Conservation (phyloP, 2,113 vertebrate species). For the Sitta europaea region DNA sequence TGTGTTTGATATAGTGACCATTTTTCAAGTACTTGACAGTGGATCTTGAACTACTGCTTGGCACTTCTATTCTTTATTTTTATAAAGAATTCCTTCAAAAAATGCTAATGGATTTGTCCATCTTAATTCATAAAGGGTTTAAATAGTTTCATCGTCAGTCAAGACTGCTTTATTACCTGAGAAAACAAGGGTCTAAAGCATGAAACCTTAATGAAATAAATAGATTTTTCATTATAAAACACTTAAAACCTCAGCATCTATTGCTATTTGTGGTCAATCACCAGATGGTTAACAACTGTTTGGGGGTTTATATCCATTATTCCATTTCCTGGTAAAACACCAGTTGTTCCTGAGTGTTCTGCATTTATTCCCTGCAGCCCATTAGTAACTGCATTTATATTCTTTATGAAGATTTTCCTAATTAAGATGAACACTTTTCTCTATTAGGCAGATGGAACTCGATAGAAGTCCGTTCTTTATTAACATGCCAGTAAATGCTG, state of each 20-base stretch:
- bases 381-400: constrained; percentile 43
- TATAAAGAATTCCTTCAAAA: constrained; percentile 17
- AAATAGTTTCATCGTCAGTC: constrained; percentile 28
- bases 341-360: constrained; percentile 7
- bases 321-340: constrained; percentile 30
- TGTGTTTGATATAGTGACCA: background rate
- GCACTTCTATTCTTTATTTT: background rate
- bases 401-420: constrained; percentile 69
- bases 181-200: constrained; percentile 36
- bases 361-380: constrained; percentile 33
- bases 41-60: background rate
- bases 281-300: constrained; percentile 23
- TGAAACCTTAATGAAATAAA: constrained; percentile 65
- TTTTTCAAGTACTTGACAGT: background rate
- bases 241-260: constrained; percentile 46
- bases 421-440: constrained; percentile 71
- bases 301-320: constrained; percentile 20
- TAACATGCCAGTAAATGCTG: constrained; percentile 34
- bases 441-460: constrained; percentile 67
- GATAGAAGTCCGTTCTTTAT: constrained; percentile 57
- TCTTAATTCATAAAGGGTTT: constrained; percentile 35
- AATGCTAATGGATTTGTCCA: constrained; percentile 14
- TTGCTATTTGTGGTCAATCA: constrained; percentile 41
- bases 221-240: constrained; percentile 71
- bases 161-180: constrained; percentile 33